These are phyloP conservation scores for Monoplex corrugatus DNA, from an alignment of 2,888 invertebrate genomes.

Conservation along the genomic window DNA sequence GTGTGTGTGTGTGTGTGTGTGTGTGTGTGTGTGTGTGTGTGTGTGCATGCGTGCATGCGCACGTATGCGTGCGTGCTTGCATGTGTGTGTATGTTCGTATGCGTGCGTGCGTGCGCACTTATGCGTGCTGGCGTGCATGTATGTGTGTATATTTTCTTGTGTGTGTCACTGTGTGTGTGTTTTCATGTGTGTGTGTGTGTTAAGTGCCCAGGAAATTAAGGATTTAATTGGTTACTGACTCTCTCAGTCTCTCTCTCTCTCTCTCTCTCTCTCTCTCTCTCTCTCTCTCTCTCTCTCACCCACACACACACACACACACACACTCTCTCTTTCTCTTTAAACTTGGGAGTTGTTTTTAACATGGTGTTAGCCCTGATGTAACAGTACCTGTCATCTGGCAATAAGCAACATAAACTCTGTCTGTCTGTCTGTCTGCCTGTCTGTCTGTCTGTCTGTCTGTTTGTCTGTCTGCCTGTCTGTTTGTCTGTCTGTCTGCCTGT, in stretches of 20 bases:
- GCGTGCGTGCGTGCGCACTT: background rate
- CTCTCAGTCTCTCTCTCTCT: background rate
- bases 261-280: background rate
- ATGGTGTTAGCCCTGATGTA: too few species aligned
- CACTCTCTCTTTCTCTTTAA: too few species aligned
- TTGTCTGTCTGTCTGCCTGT: too few species aligned
- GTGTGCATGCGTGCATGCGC: conserved; percentile 27
- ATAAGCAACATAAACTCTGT: too few species aligned
- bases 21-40: conserved; percentile 22
- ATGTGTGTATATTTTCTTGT: background rate
- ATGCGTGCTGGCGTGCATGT: background rate
- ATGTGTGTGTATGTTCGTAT: conserved; percentile 16
- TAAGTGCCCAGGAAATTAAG: background rate
- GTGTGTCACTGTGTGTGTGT: background rate
- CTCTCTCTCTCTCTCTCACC: background rate
- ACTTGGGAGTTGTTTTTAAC: too few species aligned
- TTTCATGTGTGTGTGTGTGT: background rate
- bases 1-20: background rate
- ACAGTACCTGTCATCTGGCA: too few species aligned
- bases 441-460: too few species aligned
- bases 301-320: too few species aligned
- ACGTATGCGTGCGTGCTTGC: background rate
- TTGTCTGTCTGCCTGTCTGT: too few species aligned
- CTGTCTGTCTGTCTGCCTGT: too few species aligned
- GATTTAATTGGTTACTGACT: background rate